phyloP scores from a whole-genome alignment of 2,888 invertebrate genomes.

The Machimus atricapillus region DNA sequence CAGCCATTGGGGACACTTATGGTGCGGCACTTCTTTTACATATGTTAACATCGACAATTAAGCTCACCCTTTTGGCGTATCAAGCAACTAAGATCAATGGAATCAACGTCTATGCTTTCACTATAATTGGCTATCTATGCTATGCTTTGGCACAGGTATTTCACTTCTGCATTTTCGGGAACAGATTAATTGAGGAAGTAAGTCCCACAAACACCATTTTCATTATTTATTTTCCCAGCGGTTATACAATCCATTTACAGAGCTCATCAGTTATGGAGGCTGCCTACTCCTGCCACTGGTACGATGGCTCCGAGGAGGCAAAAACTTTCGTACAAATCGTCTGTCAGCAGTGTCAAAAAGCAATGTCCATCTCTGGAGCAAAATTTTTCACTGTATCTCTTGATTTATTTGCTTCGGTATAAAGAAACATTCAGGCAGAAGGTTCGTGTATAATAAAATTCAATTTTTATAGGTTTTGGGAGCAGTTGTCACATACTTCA shows the following conservation, averaged over 20 bases:
- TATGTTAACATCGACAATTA: conserved; percentile 86
- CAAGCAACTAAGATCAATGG: conserved; percentile 86
- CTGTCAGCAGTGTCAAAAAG: conserved; percentile 89
- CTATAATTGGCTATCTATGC: conserved; percentile 78
- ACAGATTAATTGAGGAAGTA: conserved; percentile 86
- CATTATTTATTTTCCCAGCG: not conserved
- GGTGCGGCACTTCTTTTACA: conserved; percentile 83
- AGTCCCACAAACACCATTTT: not conserved
- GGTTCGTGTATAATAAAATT: not conserved
- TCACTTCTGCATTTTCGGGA: conserved; percentile 86
- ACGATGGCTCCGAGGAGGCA: conserved; percentile 88
- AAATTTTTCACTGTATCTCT: conserved; percentile 89
- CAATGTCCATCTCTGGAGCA: conserved; percentile 87
- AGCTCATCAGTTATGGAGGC: conserved; percentile 92
- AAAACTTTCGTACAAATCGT: conserved; percentile 91
- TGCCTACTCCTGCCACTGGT: conserved; percentile 90
- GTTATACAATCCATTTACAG: conserved; percentile 62
- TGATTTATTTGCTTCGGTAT: conserved; percentile 87
- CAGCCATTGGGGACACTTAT: conserved; percentile 82
- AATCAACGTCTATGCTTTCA: conserved; percentile 78
- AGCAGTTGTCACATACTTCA: conserved; percentile 88
- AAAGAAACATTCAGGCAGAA: conserved; percentile 52
- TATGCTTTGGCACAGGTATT: conserved; percentile 87
- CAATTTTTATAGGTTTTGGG: conserved; percentile 73
- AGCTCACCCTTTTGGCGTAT: conserved; percentile 81